Conservation (phyloP, 2,113 vertebrate genomes). For the Progne subis region DNA sequence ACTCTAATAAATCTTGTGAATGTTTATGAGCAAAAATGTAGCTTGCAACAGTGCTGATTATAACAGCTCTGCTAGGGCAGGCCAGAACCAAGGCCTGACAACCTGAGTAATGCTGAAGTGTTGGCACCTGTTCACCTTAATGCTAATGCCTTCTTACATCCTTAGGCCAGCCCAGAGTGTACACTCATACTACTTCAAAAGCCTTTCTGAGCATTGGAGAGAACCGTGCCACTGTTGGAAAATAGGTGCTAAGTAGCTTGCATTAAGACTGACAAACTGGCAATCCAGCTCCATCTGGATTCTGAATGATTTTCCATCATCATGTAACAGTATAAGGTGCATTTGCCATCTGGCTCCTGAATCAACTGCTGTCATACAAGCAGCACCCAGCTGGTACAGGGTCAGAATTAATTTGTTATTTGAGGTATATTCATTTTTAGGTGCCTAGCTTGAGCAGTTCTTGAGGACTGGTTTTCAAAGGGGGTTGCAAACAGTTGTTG, state of each 20-base stretch:
- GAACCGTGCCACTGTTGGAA: background rate
- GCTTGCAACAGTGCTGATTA: background rate
- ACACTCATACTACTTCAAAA: background rate
- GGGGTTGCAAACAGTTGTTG: background rate
- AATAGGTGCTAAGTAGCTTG: conserved; percentile 38
- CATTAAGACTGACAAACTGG: conserved; percentile 57
- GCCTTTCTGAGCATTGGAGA: background rate
- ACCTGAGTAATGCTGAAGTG: background rate
- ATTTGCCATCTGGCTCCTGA: conserved; percentile 62
- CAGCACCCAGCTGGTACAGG: conserved; percentile 47
- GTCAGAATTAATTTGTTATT: conserved; percentile 42
- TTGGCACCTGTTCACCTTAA: background rate
- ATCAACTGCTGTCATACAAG: conserved; percentile 51
- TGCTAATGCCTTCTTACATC: background rate
- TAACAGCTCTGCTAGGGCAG: background rate
- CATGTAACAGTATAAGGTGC: conserved; percentile 59
- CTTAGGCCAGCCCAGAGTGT: background rate
- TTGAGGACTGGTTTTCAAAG: background rate
- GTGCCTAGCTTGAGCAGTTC: background rate
- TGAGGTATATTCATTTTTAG: background rate
- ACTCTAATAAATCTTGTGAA: conserved; percentile 25
- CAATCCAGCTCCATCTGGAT: conserved; percentile 65
- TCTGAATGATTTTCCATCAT: conserved; percentile 48
- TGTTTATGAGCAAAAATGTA: conserved; percentile 28
- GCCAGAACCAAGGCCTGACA: background rate